Evolutionary conservation across 1,140 invertebrate species (phyloP), one percentile per base, ranked within the genome.

Genomic region (Heliconius nattereri): DNA sequence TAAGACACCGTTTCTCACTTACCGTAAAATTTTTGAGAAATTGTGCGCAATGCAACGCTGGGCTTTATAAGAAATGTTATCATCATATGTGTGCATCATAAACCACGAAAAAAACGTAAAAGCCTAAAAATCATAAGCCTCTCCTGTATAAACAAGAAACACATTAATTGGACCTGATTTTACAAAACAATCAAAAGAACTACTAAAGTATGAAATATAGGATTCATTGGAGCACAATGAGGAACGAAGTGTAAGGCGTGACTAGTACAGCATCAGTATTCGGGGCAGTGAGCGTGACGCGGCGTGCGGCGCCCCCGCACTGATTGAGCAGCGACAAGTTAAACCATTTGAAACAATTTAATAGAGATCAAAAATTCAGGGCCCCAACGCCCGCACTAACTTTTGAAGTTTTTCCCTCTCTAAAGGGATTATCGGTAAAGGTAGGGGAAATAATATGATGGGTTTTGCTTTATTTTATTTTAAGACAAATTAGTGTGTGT

Each of bases 261-360:
- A 83, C 74, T 82, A 83, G 78, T 81, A 76, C 84, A 87, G 86
- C 86, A 89, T 92, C 87, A 87, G 84, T 90, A 91, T 92, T 90
- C 87, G 78, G 79, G 76, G 87, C 90, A 89, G 77, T 80, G 80
- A 89, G 86, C 88, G 89, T 88, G 83, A 88, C 88, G 75, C 66
- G 77, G 76, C 72, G 81, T 83, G 80, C 80, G 78, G 81, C 88
- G 83, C 89, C 85, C 85, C 85, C 78, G 89, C 91, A 89, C 91
- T 94, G 92, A 94, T 94, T 94, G 92, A 94, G 90, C 91, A 91
- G 93, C 93, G 93, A 93, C 92, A 94, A 94, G 93, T 94, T 94
- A 94, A 94, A 94, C 93, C 86, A 94, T 94, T 94, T 94, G 93
- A 94, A 94, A 94, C 93, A 94, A 94, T 94, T 94, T 94, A 94